Percentiles rank a stretch among this genome's conserved stretches.
Conservation (phyloP, 2,113 vertebrate genomes). For the Anguilla rostrata region DNA sequence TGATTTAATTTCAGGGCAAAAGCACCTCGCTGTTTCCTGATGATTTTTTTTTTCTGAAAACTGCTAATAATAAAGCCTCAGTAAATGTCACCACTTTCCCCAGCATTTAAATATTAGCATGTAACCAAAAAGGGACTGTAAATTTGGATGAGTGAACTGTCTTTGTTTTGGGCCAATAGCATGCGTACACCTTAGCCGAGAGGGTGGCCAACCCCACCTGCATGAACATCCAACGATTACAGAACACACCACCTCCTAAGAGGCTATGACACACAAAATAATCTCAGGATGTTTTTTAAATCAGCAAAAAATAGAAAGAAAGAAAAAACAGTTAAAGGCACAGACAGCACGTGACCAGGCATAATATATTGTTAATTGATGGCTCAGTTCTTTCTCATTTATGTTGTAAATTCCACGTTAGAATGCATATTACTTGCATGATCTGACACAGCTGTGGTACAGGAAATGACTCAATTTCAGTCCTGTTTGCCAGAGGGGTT, state of each 20-base stretch:
- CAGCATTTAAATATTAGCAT: not conserved
- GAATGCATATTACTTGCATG: not conserved
- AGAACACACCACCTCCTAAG: not conserved
- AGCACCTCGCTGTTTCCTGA: constrained; percentile 60
- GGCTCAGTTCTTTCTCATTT: not conserved
- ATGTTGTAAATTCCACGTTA: not conserved
- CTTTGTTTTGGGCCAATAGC: not conserved
- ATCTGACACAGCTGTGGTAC: not conserved
- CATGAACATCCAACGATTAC: not conserved
- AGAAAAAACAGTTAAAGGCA: not conserved
- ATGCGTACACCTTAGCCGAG: not conserved
- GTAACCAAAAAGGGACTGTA: not conserved
- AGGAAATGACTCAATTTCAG: not conserved
- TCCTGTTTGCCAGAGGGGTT: not conserved
- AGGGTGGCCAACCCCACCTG: not conserved
- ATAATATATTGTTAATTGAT: not conserved
- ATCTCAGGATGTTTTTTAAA: not conserved
- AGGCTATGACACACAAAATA: not conserved
- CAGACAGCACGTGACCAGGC: not conserved
- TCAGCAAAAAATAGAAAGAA: not conserved
- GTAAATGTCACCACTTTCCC: not conserved
- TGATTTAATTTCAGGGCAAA: constrained; percentile 54
- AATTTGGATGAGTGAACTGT: constrained; percentile 7
- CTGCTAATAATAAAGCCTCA: not conserved
- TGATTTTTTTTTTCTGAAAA: constrained; percentile 44